Conservation (phyloP, 2,113 vertebrate genomes). For the Podarcis raffonei region DNA sequence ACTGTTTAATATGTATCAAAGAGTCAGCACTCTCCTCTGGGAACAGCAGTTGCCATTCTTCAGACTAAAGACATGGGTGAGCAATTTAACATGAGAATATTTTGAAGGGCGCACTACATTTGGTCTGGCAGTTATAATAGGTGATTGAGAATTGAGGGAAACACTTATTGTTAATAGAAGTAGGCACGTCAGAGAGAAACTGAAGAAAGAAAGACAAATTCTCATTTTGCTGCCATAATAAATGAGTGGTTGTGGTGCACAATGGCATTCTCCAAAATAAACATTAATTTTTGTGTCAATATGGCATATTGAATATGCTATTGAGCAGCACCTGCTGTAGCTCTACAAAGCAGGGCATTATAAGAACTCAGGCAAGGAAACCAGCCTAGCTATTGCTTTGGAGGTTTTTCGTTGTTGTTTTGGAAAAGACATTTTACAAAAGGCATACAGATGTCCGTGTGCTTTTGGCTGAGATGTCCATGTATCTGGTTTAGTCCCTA, state of each 20-base stretch:
- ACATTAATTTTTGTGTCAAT: conserved; percentile 46
- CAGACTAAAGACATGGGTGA: background rate
- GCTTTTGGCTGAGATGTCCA: background rate
- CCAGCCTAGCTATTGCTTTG: background rate
- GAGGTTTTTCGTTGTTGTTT: background rate
- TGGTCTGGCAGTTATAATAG: background rate
- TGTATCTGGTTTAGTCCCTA: background rate
- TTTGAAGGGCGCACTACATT: background rate
- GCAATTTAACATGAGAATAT: background rate
- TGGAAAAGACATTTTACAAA: conserved; percentile 10
- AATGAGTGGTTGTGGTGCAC: conserved; percentile 34
- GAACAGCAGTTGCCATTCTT: background rate
- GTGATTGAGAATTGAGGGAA: background rate
- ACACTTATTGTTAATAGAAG: conserved; percentile 13
- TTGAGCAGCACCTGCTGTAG: conserved; percentile 47
- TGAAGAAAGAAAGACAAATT: conserved; percentile 17
- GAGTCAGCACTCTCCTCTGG: background rate
- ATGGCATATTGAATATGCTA: background rate
- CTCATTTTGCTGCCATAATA: conserved; percentile 37
- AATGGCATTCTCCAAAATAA: conserved; percentile 55
- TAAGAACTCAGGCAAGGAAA: conserved; percentile 24
- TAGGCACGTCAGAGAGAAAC: conserved; percentile 11
- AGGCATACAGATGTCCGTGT: conserved; percentile 17
- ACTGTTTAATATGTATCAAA: background rate
- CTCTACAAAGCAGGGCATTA: conserved; percentile 18